phyloP scores from a whole-genome alignment of 2,888 invertebrate genomes.

The Oscheius myriophilus region DNA sequence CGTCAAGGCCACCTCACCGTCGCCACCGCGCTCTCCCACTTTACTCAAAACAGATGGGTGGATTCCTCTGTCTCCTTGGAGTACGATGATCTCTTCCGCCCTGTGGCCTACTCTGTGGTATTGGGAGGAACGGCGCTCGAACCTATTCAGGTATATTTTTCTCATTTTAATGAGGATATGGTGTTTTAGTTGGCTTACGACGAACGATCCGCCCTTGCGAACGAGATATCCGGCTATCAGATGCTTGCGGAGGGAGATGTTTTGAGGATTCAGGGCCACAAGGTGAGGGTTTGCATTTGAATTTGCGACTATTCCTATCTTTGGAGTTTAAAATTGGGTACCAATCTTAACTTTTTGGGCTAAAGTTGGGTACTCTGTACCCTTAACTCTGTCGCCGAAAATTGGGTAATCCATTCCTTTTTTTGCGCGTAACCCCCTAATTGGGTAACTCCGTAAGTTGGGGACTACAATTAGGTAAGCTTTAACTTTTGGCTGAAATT shows the following conservation, averaged over 20 bases:
- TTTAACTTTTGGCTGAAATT: too few relatives aligned
- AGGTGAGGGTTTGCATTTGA: too few relatives aligned
- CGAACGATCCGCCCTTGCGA: slow-evolving; percentile 37
- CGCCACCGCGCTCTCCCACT: slow-evolving; percentile 8
- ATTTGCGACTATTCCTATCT: too few relatives aligned
- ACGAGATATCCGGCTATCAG: slow-evolving; percentile 42
- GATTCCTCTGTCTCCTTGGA: slow-evolving; percentile 45
- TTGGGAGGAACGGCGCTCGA: slow-evolving; percentile 41
- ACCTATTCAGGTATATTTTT: slow-evolving; percentile 21
- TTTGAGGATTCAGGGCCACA: slow-evolving; percentile 39
- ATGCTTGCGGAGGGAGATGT: slow-evolving; percentile 35
- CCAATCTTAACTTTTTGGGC: too few relatives aligned
- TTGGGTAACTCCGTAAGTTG: too few relatives aligned
- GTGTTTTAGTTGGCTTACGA: slow-evolving; percentile 42
- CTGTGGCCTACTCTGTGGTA: slow-evolving; percentile 34
- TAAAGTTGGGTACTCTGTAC: too few relatives aligned
- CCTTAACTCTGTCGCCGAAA: too few relatives aligned
- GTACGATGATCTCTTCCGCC: slow-evolving; percentile 50
- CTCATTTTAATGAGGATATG: background rate
- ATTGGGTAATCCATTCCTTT: too few relatives aligned
- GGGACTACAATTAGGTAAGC: too few relatives aligned
- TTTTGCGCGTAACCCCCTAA: too few relatives aligned
- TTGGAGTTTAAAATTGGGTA: too few relatives aligned
- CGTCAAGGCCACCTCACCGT: slow-evolving; percentile 24
- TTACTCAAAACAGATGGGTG: slow-evolving; percentile 20